Base-by-base conservation (phyloP, 2,888 invertebrate genomes). In the Lasioglossum vierecki region DNA sequence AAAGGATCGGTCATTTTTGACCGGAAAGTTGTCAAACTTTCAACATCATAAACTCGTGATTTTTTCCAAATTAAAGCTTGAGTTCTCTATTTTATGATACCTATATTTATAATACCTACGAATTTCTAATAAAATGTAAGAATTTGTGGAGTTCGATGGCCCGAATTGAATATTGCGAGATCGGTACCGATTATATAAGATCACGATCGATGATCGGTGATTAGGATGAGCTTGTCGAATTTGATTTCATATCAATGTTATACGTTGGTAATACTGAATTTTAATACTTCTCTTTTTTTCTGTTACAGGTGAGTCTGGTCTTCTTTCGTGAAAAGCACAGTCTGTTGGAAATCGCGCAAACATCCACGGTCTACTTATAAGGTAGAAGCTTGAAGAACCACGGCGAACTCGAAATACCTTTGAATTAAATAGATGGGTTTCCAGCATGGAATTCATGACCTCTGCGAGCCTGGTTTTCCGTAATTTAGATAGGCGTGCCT, bases 351-450 rank as follows among this genome's bases (percentile, higher is more conserved):
- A 72, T 8, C 30, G 11, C 18, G 22, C 3, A 22, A 49, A 49
- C 22, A 49, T 49, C 49, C 49, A 6, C 49, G 22, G 49, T 22
- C 18, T 57, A 4, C 53, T n/a, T 8, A n/a, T 22, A 9, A 57
- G n/a, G 53, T n/a, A 5, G 53, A 57, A 57, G 9, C 9, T 9
- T n/a, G 9, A n/a, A n/a, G 9, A 57, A 57, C 53, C 9, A 9
- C 9, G 22, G 4, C n/a, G 9, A n/a, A n/a, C 9, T 57, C 2
- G n/a, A n/a, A 57, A 57, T 9, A 57, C 22, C 53, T 57, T 57
- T n/a, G 53, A 57, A 57, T 57, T 57, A 75, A 84, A 83, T 82
- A 81, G 82, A 90, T 86, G 86, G 83, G 83, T 79, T 70, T 78
- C 60, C 57, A 71, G 44, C 53, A 77, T 70, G n/a, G n/a, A 35